Evolutionary conservation across 2,113 vertebrate genomes (phyloP).

Genomic region (Cynopterus brachyotis): DNA sequence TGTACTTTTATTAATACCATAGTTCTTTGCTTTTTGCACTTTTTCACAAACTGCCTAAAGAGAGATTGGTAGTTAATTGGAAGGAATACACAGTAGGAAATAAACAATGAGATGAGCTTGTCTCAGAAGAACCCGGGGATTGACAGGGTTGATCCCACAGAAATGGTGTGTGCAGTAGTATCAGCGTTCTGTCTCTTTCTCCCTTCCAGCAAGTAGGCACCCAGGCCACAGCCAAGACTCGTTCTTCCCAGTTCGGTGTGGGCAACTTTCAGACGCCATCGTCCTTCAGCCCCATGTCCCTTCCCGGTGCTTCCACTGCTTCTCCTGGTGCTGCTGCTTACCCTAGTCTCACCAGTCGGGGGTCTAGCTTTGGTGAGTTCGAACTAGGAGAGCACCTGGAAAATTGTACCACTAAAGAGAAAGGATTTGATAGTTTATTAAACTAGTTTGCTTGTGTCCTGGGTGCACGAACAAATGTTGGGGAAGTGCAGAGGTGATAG

Average conservation of each 20-base stretch:
- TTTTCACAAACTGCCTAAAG: constrained; percentile 15
- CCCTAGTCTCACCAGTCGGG: constrained; percentile 73
- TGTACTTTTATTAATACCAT: neutral
- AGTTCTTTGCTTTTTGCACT: constrained; percentile 7
- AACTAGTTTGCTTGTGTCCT: constrained; percentile 1
- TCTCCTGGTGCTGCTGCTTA: constrained; percentile 76
- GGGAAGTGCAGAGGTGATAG: neutral
- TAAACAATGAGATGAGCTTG: neutral
- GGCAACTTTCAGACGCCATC: constrained; percentile 82
- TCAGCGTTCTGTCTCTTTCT: neutral
- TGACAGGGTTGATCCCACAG: neutral
- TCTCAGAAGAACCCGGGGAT: neutral
- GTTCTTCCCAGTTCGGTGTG: constrained; percentile 81
- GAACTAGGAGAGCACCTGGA: neutral
- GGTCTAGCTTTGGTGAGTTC: constrained; percentile 81
- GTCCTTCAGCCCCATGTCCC: constrained; percentile 83
- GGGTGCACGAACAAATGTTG: neutral
- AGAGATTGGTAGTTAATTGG: neutral
- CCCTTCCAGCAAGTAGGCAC: constrained; percentile 76
- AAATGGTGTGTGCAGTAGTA: neutral
- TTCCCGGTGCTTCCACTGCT: constrained; percentile 56
- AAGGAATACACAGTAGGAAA: neutral
- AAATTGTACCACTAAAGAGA: neutral
- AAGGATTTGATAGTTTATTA: neutral
- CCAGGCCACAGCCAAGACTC: constrained; percentile 81